Evolutionary conservation across 2,888 invertebrate species (phyloP).

Genomic region (Phyllotreta striolata): DNA sequence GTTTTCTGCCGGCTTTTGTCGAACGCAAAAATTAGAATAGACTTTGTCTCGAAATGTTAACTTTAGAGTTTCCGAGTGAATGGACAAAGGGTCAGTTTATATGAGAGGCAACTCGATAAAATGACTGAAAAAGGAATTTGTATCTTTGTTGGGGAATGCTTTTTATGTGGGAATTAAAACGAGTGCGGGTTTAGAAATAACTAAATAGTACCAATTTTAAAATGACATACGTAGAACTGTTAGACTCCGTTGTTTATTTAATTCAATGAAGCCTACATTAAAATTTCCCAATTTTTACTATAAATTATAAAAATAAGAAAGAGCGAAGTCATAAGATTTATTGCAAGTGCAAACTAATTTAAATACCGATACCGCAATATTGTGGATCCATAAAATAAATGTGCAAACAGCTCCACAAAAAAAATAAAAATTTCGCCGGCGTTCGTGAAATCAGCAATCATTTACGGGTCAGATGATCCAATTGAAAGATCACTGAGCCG

Average conservation of each 20-base stretch:
- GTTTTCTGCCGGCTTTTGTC: conserved; percentile 19
- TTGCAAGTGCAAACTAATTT: too few species aligned
- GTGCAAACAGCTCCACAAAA: conserved; percentile 24
- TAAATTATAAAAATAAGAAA: too few species aligned
- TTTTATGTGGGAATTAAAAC: conserved; percentile 3
- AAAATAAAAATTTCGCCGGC: conserved; percentile 12
- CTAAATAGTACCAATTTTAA: too few species aligned
- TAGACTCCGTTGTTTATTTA: too few species aligned
- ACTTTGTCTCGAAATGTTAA: conserved; percentile 20
- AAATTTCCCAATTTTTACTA: too few species aligned
- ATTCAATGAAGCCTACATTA: too few species aligned
- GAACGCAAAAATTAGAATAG: conserved; percentile 21
- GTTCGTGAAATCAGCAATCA: conserved; percentile 42
- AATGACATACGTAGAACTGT: too few species aligned
- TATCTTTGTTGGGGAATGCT: not conserved
- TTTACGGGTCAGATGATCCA: conserved; percentile 44
- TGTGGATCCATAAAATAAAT: not conserved
- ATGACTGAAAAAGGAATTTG: conserved; percentile 14
- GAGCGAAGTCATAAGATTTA: too few species aligned
- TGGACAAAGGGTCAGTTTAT: conserved; percentile 19
- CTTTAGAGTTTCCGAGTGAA: conserved; percentile 18
- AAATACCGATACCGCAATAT: too few species aligned
- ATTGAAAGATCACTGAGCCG: conserved; percentile 48
- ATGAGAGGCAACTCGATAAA: conserved; percentile 15
- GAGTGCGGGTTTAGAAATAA: too few species aligned